A percentile compares a stretch with the other conserved stretches of the same genome.
Evolutionary conservation across 2,113 vertebrate genomes (phyloP).

Genomic region (Tyto alba): DNA sequence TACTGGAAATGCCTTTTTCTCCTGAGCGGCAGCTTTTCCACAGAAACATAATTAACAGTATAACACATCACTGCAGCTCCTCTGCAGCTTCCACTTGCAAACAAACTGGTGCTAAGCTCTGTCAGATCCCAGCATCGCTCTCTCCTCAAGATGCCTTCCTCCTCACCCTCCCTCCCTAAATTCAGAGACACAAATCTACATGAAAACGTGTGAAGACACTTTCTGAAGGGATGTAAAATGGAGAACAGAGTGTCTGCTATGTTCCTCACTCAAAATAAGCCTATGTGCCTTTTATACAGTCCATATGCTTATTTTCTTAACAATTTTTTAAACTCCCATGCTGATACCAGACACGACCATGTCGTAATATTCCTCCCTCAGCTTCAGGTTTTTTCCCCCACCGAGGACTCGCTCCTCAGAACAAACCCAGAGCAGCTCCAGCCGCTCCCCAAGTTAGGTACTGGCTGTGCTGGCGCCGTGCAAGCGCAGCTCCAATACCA

Average conservation of each 20-base stretch:
- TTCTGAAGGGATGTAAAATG: neutral
- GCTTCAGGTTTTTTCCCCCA: neutral
- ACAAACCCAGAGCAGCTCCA: neutral
- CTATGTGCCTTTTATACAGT: neutral
- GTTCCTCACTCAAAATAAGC: neutral
- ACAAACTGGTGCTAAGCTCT: neutral
- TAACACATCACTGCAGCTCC: neutral
- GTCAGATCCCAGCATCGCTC: neutral
- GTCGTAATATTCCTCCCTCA: neutral
- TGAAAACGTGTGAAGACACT: neutral
- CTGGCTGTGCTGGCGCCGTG: neutral
- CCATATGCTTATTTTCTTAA: neutral
- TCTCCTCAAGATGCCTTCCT: neutral
- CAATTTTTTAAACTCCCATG: neutral
- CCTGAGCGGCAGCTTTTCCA: neutral
- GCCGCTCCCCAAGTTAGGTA: neutral
- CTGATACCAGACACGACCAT: neutral
- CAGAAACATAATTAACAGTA: neutral
- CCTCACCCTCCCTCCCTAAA: neutral
- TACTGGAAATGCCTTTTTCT: neutral
- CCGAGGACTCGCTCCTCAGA: fast-evolving
- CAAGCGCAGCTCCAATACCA: neutral
- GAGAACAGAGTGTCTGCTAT: neutral
- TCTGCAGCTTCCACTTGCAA: neutral
- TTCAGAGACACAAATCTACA: neutral